These are phyloP conservation scores for Pocillopora meandrina DNA, from an alignment of 92 coral and sea anemone genomes.

Conservation along the genomic window DNA sequence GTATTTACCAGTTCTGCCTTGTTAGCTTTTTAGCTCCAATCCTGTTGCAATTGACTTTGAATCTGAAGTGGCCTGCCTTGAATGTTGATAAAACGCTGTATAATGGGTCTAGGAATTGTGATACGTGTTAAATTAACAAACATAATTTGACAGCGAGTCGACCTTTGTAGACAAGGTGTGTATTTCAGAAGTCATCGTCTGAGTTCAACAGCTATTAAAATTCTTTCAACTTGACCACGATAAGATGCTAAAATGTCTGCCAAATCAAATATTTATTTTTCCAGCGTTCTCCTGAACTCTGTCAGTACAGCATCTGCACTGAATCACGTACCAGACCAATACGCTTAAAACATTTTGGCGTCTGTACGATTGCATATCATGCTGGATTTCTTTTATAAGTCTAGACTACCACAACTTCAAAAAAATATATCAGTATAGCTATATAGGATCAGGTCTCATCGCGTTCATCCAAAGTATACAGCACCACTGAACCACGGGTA, in stretches of 20 bases:
- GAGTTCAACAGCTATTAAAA: conserved; percentile 2
- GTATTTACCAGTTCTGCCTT: background rate
- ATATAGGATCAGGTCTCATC: too few species aligned
- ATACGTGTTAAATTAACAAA: background rate
- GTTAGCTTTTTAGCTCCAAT: conserved; percentile 7
- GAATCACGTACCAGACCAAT: conserved; percentile 6
- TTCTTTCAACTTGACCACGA: background rate
- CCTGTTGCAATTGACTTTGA: background rate
- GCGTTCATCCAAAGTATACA: too few species aligned
- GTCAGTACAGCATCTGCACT: background rate
- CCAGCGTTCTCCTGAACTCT: background rate
- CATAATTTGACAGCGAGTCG: background rate
- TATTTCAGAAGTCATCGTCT: background rate
- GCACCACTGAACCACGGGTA: too few species aligned
- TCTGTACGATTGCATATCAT: background rate
- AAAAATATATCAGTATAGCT: too few species aligned
- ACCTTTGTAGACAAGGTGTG: background rate
- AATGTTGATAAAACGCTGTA: background rate
- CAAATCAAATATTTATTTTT: background rate
- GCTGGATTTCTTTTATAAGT: background rate
- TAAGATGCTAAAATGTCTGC: conserved; percentile 8
- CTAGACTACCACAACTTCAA: too few species aligned
- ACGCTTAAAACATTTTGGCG: background rate
- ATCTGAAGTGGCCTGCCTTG: conserved; percentile 4
- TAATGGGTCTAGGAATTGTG: background rate